A percentile compares a stretch with the other conserved stretches of the same genome.
Conservation (phyloP, 2,888 invertebrate species). For the Tenthredo mesomela region DNA sequence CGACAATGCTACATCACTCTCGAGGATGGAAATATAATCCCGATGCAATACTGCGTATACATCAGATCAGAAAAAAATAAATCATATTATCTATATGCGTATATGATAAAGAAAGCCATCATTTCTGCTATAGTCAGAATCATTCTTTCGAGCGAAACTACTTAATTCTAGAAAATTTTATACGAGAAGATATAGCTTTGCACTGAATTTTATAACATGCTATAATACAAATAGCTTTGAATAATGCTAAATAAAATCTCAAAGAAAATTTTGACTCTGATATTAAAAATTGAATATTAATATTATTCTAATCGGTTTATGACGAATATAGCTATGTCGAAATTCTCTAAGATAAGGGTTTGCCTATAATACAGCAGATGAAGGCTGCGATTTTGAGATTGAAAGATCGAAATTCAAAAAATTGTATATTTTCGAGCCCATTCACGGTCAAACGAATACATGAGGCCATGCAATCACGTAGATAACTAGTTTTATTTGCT, state of each 20-base stretch:
- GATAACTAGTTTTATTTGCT: slow-evolving; percentile 34
- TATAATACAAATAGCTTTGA: not conserved
- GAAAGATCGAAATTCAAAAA: not conserved
- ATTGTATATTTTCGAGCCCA: not conserved
- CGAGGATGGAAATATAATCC: slow-evolving; percentile 21
- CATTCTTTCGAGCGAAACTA: not conserved
- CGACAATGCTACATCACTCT: slow-evolving; percentile 33
- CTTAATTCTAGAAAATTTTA: too few relatives aligned
- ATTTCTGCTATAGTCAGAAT: not conserved
- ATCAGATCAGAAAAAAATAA: slow-evolving; percentile 5
- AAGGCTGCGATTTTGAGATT: not conserved
- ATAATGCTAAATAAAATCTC: too few relatives aligned
- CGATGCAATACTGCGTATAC: not conserved
- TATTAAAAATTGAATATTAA: not conserved
- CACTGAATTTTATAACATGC: not conserved
- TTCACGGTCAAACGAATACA: not conserved
- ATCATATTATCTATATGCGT: not conserved
- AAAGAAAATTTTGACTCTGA: not conserved
- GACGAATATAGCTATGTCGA: too few relatives aligned
- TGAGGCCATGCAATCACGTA: not conserved
- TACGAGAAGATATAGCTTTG: not conserved
- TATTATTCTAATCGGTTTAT: too few relatives aligned
- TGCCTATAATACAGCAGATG: not conserved
- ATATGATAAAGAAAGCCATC: not conserved
- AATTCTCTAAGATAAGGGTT: too few relatives aligned